phyloP scores from a whole-genome alignment of 2,797 vertebrate species.

The Protonibea diacanthus region DNA sequence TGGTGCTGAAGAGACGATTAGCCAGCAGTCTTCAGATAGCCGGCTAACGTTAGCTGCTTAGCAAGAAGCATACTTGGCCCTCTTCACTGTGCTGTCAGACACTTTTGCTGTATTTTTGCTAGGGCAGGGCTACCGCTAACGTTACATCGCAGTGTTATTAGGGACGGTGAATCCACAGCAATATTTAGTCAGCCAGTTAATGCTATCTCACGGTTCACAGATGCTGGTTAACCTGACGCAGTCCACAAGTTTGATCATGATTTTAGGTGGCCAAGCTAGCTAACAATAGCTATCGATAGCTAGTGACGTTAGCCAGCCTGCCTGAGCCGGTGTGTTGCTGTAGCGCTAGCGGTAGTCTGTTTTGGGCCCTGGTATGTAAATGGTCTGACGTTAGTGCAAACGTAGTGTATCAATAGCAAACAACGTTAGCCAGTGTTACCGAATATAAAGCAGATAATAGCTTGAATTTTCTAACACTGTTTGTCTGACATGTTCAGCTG shows the following conservation, averaged over 20 bases:
- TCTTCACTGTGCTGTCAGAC: constrained; percentile 54
- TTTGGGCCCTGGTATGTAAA: constrained; percentile 45
- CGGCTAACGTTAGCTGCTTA: constrained; percentile 70
- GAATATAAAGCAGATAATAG: background rate
- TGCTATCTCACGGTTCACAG: background rate
- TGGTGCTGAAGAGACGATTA: constrained; percentile 74
- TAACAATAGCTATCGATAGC: constrained; percentile 44
- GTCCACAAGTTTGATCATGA: constrained; percentile 1
- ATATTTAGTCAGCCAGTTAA: background rate
- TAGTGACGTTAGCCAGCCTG: constrained; percentile 42
- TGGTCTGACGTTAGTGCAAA: constrained; percentile 15
- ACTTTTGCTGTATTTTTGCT: constrained; percentile 11
- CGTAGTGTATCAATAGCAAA: background rate
- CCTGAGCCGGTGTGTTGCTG: constrained; percentile 46
- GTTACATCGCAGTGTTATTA: background rate
- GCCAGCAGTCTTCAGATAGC: constrained; percentile 67
- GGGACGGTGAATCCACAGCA: background rate
- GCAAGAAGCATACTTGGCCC: constrained; percentile 59
- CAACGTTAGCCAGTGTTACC: too few species aligned
- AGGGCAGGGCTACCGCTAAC: background rate
- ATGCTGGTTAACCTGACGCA: constrained; percentile 14
- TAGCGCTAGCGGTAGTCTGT: constrained; percentile 29
- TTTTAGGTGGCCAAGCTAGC: constrained; percentile 49
- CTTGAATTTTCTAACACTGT: too few species aligned
- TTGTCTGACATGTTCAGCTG: background rate